Conservation (phyloP, 2,797 vertebrate genomes). For the Spheniscus humboldti region DNA sequence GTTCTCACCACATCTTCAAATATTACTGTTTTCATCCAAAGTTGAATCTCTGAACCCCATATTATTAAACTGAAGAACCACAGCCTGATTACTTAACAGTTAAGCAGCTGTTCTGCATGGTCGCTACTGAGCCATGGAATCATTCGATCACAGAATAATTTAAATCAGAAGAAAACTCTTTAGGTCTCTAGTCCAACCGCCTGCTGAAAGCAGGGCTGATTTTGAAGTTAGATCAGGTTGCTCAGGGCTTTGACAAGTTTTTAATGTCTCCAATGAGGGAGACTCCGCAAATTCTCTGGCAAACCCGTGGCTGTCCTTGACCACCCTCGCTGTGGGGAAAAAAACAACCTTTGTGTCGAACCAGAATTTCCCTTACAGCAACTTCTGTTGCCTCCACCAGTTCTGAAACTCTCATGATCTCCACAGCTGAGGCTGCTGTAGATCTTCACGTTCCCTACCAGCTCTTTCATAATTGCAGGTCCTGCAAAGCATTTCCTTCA, state of each 20-base stretch:
- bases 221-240: background rate
- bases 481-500: background rate
- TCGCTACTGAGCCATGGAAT: background rate
- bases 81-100: background rate
- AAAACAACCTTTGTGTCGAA: background rate
- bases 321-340: background rate
- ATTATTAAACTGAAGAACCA: background rate
- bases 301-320: background rate
- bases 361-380: background rate
- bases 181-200: background rate
- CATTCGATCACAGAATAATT: background rate
- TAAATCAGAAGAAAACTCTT: background rate
- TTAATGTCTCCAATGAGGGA: background rate
- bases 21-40: background rate
- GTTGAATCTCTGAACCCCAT: background rate
- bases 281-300: background rate
- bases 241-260: background rate
- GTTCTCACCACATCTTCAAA: background rate
- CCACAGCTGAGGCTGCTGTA: background rate
- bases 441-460: background rate
- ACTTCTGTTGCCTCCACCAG: background rate
- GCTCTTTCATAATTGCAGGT: background rate
- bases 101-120: background rate
- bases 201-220: background rate
- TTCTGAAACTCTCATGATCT: background rate